phyloP scores from a whole-genome alignment of 2,888 invertebrate genomes.

The Encarsia formosa region DNA sequence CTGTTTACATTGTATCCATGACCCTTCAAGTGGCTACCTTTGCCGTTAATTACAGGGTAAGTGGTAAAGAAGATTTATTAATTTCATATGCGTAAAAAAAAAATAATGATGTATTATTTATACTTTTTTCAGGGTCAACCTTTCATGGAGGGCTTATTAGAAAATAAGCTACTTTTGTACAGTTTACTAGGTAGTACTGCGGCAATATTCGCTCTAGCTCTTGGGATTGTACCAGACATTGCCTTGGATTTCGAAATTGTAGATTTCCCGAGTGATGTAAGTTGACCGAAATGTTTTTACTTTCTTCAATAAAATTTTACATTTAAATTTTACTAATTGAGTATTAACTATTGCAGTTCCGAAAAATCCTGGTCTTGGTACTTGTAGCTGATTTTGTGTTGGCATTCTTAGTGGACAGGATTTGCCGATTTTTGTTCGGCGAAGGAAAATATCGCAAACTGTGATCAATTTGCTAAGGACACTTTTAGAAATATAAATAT shows the following conservation, averaged over 20 bases:
- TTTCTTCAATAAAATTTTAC: neutral
- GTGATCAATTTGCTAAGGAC: conserved; percentile 36
- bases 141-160: conserved; percentile 93
- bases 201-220: conserved; percentile 78
- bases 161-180: conserved; percentile 89
- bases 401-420: conserved; percentile 80
- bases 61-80: conserved; percentile 12
- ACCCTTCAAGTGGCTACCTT: conserved; percentile 97
- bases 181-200: conserved; percentile 80
- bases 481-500: conserved; percentile 20
- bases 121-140: conserved; percentile 78
- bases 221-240: conserved; percentile 80
- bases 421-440: conserved; percentile 81
- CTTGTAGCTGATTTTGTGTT: conserved; percentile 81
- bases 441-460: conserved; percentile 61
- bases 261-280: conserved; percentile 85
- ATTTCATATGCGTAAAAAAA: conserved; percentile 1
- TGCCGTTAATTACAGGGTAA: conserved; percentile 96
- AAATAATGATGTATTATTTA: conserved; percentile 3
- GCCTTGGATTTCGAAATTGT: conserved; percentile 92
- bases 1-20: conserved; percentile 97
- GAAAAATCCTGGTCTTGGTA: conserved; percentile 76
- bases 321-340: neutral
- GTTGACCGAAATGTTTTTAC: conserved; percentile 39
- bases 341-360: conserved; percentile 67